Base-by-base conservation (phyloP, 1,140 invertebrate species). In the Drosophila nigrodunni region DNA sequence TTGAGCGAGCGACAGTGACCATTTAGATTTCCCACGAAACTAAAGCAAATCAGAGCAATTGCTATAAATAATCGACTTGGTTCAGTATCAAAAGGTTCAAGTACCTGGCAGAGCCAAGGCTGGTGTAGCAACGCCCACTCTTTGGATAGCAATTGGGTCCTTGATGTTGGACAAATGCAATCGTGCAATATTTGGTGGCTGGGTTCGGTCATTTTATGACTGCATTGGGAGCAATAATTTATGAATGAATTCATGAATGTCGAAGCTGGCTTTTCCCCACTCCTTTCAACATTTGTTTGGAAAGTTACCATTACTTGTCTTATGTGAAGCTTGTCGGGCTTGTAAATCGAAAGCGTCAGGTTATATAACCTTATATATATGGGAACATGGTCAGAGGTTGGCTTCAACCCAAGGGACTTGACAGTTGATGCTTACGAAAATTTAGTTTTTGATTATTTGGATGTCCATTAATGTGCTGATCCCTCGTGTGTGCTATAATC, bases 191-290 rank as follows among this genome's bases (percentile, higher is more conserved):
- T 88, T 88, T 89, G 83, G 85, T 88, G 85, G 80, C 77, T 75
- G 65, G 49, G 49, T 52, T 72, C 39, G 83, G 80, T 78, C 78
- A 65, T 71, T 88, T 88, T 88, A 88, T 88, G 83, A 89, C 80
- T 88, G 83, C 85, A 69, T 62, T 74, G 85, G 85, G 85, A 89
- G 70, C 86, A 73, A 89, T 89, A 89, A 89, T 85, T 89, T 89
- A 89, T 89, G 85, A 89, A 89, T 89, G 85, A 89, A 85, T 81
- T 88, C 85, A 89, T 85, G 85, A 89, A 89, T 89, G 81, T 78
- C 78, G 78, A 81, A 89, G 70, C 62, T 76, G 65, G 9, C 66
- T 72, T 7, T 11, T 1, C 39, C 15, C 25, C 6, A 7, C 39
- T 13, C 34, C 46, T n/a, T 13, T n/a, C 60, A 13, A 52, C 11